These are phyloP conservation scores for Iselma pallidipennis DNA, from an alignment of 2,888 invertebrate species.

Conservation along the genomic window DNA sequence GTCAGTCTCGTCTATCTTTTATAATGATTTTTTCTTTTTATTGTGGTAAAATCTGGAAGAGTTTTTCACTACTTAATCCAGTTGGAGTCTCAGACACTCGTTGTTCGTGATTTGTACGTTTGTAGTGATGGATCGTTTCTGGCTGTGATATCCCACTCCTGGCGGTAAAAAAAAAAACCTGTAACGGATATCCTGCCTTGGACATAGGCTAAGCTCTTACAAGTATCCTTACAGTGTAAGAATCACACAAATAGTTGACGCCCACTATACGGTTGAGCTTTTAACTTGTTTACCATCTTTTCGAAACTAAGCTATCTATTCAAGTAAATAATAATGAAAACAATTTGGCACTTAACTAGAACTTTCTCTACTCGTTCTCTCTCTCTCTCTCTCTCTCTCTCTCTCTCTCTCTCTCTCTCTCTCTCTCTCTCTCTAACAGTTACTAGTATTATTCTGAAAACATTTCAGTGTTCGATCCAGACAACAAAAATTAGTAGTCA, in stretches of 20 bases:
- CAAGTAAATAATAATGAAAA: not conserved
- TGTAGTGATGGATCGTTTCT: constrained; percentile 22
- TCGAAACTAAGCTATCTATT: not conserved
- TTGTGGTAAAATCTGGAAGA: not conserved
- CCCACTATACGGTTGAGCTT: constrained; percentile 19
- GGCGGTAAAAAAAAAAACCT: constrained; percentile 9
- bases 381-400: too few species aligned
- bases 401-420: too few species aligned
- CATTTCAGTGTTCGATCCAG: not conserved
- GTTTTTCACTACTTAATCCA: constrained; percentile 11
- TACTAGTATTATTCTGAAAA: not conserved
- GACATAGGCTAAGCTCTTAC: constrained; percentile 23
- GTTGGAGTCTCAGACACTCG: constrained; percentile 7
- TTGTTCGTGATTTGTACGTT: constrained; percentile 6
- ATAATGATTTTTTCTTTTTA: not conserved
- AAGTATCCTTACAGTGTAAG: constrained; percentile 11
- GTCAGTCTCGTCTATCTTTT: not conserved
- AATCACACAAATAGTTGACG: constrained; percentile 17
- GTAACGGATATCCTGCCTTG: constrained; percentile 26
- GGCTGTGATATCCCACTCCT: constrained; percentile 1
- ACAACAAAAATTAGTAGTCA: not conserved
- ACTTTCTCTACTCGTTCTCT: constrained; percentile 3
- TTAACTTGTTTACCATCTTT: constrained; percentile 24
- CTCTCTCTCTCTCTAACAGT: too few species aligned
- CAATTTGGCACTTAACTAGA: constrained; percentile 2